Percentiles rank a stretch among this genome's conserved stretches.
Conservation (phyloP, 2,797 vertebrate species). For the Zenarchopterus dispar region DNA sequence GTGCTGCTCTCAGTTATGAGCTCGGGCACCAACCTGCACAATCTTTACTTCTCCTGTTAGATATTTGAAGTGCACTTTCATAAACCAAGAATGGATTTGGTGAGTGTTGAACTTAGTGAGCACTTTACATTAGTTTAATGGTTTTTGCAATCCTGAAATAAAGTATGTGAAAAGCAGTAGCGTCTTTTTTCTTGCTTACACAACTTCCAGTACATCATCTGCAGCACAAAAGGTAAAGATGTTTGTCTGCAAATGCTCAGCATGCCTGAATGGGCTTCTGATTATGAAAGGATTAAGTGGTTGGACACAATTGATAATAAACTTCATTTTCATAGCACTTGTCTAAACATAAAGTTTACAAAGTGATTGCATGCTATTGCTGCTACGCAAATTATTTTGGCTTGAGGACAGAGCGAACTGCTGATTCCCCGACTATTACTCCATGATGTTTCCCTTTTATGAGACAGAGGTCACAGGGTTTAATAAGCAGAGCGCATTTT, state of each 20-base stretch:
- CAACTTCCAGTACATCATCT: too few relatives aligned
- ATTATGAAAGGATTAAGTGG: slow-evolving; percentile 50
- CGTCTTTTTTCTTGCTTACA: too few relatives aligned
- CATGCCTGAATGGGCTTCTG: slow-evolving; percentile 40
- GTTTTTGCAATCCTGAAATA: too few relatives aligned
- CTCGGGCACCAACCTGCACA: too few relatives aligned
- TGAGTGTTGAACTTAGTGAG: too few relatives aligned
- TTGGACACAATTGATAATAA: slow-evolving; percentile 58
- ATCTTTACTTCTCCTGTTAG: too few relatives aligned
- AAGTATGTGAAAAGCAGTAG: too few relatives aligned
- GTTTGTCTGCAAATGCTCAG: slow-evolving; percentile 14
- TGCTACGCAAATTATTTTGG: slow-evolving; percentile 36
- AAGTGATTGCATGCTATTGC: slow-evolving; percentile 24
- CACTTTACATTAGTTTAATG: too few relatives aligned
- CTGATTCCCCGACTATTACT: slow-evolving; percentile 36
- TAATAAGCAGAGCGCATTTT: slow-evolving; percentile 44
- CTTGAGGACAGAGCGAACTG: slow-evolving; percentile 20
- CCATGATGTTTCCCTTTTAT: slow-evolving; percentile 28
- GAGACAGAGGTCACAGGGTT: slow-evolving; percentile 63
- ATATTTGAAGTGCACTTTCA: too few relatives aligned
- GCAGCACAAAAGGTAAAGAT: too few relatives aligned
- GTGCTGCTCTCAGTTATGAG: too few relatives aligned
- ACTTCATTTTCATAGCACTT: slow-evolving; percentile 43
- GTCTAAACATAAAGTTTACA: slow-evolving; percentile 39
- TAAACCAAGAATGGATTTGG: too few relatives aligned